Percentiles rank a stretch among this genome's conserved stretches.
Evolutionary conservation across 2,113 vertebrate species (phyloP).

Genomic region (Eretmochelys imbricata): DNA sequence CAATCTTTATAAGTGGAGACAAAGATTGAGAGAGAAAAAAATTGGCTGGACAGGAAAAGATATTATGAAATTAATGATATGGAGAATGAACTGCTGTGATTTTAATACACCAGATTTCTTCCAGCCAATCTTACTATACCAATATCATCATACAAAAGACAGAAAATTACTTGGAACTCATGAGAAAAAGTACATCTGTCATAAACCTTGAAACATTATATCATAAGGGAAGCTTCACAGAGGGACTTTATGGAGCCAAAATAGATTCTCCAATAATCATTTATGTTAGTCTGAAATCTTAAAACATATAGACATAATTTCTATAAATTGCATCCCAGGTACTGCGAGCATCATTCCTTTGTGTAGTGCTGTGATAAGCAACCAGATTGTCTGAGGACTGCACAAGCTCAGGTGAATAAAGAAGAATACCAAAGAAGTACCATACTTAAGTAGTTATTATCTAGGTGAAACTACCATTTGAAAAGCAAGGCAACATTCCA

Average conservation of each 20-base stretch:
- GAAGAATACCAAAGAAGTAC: constrained; percentile 44
- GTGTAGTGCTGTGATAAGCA: constrained; percentile 49
- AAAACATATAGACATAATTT: constrained; percentile 51
- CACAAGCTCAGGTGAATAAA: constrained; percentile 49
- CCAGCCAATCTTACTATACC: constrained; percentile 31
- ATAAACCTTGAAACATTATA: background rate
- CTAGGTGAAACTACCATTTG: constrained; percentile 48
- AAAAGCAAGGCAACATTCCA: constrained; percentile 57
- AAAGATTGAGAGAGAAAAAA: background rate
- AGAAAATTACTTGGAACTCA: constrained; percentile 44
- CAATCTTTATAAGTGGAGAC: background rate
- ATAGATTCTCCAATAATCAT: constrained; percentile 40
- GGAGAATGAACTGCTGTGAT: background rate
- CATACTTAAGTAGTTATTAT: constrained; percentile 50
- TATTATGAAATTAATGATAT: constrained; percentile 22
- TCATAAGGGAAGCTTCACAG: constrained; percentile 18
- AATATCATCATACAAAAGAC: constrained; percentile 21
- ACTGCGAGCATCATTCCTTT: constrained; percentile 18
- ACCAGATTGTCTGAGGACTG: constrained; percentile 38
- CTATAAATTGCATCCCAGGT: constrained; percentile 42
- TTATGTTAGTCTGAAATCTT: constrained; percentile 24
- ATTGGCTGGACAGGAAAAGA: background rate
- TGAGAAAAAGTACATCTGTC: constrained; percentile 14
- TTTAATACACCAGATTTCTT: constrained; percentile 39
- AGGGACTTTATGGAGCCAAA: constrained; percentile 28